phyloP scores from a whole-genome alignment of 2,888 invertebrate genomes.

The Drosophila falleni region DNA sequence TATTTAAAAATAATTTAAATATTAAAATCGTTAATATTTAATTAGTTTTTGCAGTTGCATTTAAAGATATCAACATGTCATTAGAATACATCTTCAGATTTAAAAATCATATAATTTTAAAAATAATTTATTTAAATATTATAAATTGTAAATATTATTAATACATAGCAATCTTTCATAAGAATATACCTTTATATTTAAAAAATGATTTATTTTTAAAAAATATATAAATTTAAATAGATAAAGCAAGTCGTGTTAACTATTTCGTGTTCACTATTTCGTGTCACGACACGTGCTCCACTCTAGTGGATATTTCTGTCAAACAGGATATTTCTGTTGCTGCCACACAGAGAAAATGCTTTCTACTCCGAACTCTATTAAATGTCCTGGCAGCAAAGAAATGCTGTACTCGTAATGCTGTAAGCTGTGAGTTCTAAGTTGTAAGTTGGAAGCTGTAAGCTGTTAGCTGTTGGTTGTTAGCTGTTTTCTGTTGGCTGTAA shows the following conservation, averaged over 20 bases:
- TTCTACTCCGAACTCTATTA: slow-evolving; percentile 22
- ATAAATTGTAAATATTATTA: too few species aligned
- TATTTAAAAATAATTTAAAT: too few species aligned
- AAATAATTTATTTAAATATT: neutral
- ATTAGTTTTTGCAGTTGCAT: too few species aligned
- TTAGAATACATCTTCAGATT: too few species aligned
- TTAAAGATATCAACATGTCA: too few species aligned
- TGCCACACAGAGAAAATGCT: slow-evolving; percentile 6
- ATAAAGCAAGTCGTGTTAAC: too few species aligned
- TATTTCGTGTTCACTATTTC: too few species aligned
- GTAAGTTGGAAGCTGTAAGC: neutral
- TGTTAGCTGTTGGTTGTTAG: neutral
- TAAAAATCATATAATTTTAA: neutral
- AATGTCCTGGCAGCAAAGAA: slow-evolving; percentile 27
- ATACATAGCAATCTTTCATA: too few species aligned
- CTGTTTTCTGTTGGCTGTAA: neutral
- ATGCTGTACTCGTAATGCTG: slow-evolving; percentile 14
- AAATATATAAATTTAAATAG: too few species aligned
- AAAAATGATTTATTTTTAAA: too few species aligned
- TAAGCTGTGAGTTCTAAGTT: neutral
- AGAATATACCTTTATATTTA: too few species aligned
- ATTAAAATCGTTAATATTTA: too few species aligned
- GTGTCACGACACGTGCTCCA: neutral
- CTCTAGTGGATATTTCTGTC: neutral
- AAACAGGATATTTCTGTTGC: slow-evolving; percentile 4